phyloP scores from a whole-genome alignment of 2,797 vertebrate species.

The Acrossocheilus wenchowensis region DNA sequence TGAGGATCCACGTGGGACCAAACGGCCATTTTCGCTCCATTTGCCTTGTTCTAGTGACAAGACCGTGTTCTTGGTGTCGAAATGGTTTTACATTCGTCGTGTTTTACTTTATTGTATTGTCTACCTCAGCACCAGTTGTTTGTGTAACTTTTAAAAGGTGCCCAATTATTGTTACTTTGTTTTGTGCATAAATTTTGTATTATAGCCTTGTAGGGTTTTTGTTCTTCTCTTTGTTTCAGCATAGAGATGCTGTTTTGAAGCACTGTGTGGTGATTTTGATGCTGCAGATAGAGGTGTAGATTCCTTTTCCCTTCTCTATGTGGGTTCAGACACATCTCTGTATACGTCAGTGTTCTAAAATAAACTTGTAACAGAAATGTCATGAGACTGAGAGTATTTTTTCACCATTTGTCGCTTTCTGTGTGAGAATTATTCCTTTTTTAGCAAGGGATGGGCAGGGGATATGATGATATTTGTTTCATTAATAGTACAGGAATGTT shows the following conservation, averaged over 20 bases:
- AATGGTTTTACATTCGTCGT: conserved; percentile 69
- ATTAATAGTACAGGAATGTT: background rate
- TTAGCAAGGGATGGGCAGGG: conserved; percentile 65
- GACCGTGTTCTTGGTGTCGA: conserved; percentile 71
- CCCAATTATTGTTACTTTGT: conserved; percentile 87
- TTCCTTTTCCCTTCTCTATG: conserved; percentile 79
- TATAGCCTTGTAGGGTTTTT: conserved; percentile 71
- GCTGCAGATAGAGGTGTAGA: conserved; percentile 61
- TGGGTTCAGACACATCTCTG: conserved; percentile 92
- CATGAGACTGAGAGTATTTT: conserved; percentile 81
- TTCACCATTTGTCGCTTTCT: conserved; percentile 84
- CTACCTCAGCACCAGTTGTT: conserved; percentile 99
- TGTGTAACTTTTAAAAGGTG: conserved; percentile 87
- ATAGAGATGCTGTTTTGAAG: conserved; percentile 76
- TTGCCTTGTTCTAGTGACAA: conserved; percentile 69
- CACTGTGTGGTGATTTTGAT: conserved; percentile 72
- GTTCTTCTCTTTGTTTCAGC: conserved; percentile 78
- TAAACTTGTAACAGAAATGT: conserved; percentile 86
- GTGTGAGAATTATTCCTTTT: conserved; percentile 87
- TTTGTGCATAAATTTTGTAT: conserved; percentile 75
- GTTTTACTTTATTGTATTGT: conserved; percentile 91
- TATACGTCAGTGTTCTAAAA: conserved; percentile 93
- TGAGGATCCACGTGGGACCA: conserved; percentile 93
- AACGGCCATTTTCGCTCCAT: conserved; percentile 69
- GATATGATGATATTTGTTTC: conserved; percentile 52